These are phyloP conservation scores for Drosophila orena DNA, from an alignment of 1,140 invertebrate genomes.

Conservation along the genomic window DNA sequence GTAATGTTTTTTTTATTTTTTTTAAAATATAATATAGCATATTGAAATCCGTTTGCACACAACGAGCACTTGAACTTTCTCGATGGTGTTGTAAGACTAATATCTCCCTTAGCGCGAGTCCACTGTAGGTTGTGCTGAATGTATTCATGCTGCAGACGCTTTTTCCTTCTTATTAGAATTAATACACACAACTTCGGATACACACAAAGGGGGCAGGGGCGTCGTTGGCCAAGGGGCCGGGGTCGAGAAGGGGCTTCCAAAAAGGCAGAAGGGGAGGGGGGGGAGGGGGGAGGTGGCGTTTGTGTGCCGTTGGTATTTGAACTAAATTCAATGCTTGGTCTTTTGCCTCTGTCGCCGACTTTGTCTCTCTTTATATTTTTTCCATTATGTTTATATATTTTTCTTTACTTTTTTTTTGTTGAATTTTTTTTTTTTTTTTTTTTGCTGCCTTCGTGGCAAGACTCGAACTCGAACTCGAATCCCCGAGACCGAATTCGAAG, in stretches of 20 bases:
- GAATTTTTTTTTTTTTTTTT: not conserved
- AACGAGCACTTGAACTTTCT: too few relatives aligned
- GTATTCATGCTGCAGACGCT: conserved; percentile 55
- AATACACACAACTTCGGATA: conserved; percentile 60
- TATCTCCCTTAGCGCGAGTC: not conserved
- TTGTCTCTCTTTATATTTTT: conserved; percentile 33
- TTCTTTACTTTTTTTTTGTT: not conserved
- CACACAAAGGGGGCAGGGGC: conserved; percentile 19
- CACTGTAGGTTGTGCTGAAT: conserved; percentile 14
- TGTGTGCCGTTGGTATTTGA: conserved; percentile 25
- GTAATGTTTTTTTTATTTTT: too few relatives aligned
- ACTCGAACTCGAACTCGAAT: conserved; percentile 10
- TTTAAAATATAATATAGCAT: too few relatives aligned
- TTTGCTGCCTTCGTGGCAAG: not conserved
- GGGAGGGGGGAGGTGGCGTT: not conserved
- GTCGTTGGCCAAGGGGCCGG: not conserved
- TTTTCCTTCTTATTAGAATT: conserved; percentile 74
- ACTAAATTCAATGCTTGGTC: conserved; percentile 51
- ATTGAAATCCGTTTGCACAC: too few relatives aligned
- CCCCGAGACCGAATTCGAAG: conserved; percentile 21
- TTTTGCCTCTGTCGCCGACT: conserved; percentile 11
- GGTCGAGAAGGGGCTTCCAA: not conserved
- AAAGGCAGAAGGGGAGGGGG: not conserved
- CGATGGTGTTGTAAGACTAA: too few relatives aligned
- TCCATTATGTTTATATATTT: not conserved